Percentiles rank a stretch among this genome's conserved stretches.
Conservation (phyloP, 2,888 invertebrate genomes). For the Macrosiphum euphorbiae region DNA sequence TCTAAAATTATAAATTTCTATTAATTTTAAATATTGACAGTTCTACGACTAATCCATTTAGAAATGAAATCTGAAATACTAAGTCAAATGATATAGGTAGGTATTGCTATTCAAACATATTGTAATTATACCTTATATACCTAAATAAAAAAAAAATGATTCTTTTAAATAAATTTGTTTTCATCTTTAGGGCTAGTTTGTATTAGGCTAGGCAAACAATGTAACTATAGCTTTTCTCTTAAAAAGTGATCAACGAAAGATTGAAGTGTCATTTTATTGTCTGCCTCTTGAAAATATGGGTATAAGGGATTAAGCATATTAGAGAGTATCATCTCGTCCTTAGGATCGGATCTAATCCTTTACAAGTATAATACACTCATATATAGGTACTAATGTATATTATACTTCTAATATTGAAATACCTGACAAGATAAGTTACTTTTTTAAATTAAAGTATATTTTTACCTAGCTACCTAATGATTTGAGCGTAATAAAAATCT, state of each 20-base stretch:
- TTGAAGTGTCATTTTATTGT: constrained; percentile 36
- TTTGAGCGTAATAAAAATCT: not conserved
- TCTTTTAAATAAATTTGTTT: not conserved
- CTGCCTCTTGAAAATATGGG: constrained; percentile 32
- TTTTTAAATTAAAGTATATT: not conserved
- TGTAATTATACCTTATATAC: not conserved
- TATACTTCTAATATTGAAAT: not conserved
- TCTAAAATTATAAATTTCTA: not conserved
- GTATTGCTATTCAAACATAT: not conserved
- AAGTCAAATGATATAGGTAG: not conserved
- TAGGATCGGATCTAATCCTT: constrained; percentile 47
- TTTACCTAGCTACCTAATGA: not conserved
- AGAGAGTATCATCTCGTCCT: constrained; percentile 31
- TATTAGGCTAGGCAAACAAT: not conserved
- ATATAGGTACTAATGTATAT: not conserved
- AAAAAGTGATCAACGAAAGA: not conserved
- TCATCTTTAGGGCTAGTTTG: not conserved
- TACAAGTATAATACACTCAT: constrained; percentile 44
- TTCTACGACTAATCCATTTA: not conserved
- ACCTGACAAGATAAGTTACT: constrained; percentile 18
- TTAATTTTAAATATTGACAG: not conserved
- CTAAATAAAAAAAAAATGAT: not conserved
- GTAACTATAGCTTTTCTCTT: not conserved
- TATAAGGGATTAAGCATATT: constrained; percentile 17
- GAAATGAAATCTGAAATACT: not conserved